Conservation (phyloP, 2,888 invertebrate species). For the Harpagoxenus sublaevis region DNA sequence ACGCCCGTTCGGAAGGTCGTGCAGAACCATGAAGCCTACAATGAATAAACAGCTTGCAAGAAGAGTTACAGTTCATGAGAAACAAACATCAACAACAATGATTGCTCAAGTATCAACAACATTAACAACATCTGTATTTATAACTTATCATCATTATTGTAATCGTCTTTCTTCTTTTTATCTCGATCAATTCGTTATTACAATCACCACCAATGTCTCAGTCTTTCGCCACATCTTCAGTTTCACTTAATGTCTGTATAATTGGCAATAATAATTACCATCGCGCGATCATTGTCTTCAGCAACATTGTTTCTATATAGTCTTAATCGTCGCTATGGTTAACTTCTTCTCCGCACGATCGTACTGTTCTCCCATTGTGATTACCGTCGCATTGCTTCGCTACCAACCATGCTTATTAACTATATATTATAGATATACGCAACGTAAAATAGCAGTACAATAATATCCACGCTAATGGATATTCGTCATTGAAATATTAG, state of each 20-base stretch:
- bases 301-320: conserved; percentile 65
- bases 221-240: conserved; percentile 73
- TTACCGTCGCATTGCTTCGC: conserved; percentile 50
- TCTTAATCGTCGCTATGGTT: conserved; percentile 46
- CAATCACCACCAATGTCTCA: conserved; percentile 72
- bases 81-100: conserved; percentile 84
- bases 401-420: conserved; percentile 60
- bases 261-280: conserved; percentile 74
- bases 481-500: conserved; percentile 20
- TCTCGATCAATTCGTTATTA: conserved; percentile 65
- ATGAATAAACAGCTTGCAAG: conserved; percentile 78
- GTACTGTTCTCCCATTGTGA: conserved; percentile 7
- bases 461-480: conserved; percentile 27
- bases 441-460: conserved; percentile 13
- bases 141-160: conserved; percentile 78
- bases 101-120: conserved; percentile 83
- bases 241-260: conserved; percentile 66
- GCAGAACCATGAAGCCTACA: conserved; percentile 74
- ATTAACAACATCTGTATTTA: conserved; percentile 82
- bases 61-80: conserved; percentile 75
- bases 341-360: conserved; percentile 16
- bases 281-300: conserved; percentile 75
- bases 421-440: not conserved
- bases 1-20: conserved; percentile 78
- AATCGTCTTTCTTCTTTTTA: conserved; percentile 70